Percentiles rank a stretch among this genome's conserved stretches.
Evolutionary conservation across 2,888 invertebrate species (phyloP).

Genomic region (Dysmachus trigonus): DNA sequence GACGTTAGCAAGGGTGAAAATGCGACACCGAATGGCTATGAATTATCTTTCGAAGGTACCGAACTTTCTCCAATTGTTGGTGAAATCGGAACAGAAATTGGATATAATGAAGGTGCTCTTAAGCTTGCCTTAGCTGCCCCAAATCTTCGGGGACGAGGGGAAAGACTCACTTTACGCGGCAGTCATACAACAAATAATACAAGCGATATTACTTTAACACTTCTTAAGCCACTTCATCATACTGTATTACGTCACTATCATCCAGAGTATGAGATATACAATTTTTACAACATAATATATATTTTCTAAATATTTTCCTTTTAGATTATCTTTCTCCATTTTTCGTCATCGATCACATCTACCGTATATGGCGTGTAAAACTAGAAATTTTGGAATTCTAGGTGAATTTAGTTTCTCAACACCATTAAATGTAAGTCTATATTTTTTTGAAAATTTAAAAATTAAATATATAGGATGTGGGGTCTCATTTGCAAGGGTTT

Average conservation of each 20-base stretch:
- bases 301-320: conserved; percentile 44
- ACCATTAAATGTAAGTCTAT: conserved; percentile 64
- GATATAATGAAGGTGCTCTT: conserved; percentile 90
- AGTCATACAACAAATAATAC: conserved; percentile 85
- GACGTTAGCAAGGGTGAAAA: conserved; percentile 85
- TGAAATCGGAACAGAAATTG: conserved; percentile 85
- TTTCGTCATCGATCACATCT: conserved; percentile 71
- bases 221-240: conserved; percentile 85
- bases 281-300: too few species aligned
- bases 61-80: conserved; percentile 86
- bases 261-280: conserved; percentile 74
- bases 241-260: conserved; percentile 67
- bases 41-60: conserved; percentile 84
- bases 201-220: conserved; percentile 80
- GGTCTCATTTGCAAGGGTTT: too few species aligned
- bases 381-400: conserved; percentile 79
- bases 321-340: conserved; percentile 75
- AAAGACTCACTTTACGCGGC: conserved; percentile 82
- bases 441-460: too few species aligned
- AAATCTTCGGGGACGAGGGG: conserved; percentile 89
- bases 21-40: conserved; percentile 81
- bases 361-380: conserved; percentile 73
- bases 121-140: conserved; percentile 74
- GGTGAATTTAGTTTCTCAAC: conserved; percentile 79
- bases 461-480: too few species aligned